Percentiles rank a stretch among this genome's conserved stretches.
Evolutionary conservation across 2,888 invertebrate species (phyloP).

Genomic region (Cyclophora punctaria): DNA sequence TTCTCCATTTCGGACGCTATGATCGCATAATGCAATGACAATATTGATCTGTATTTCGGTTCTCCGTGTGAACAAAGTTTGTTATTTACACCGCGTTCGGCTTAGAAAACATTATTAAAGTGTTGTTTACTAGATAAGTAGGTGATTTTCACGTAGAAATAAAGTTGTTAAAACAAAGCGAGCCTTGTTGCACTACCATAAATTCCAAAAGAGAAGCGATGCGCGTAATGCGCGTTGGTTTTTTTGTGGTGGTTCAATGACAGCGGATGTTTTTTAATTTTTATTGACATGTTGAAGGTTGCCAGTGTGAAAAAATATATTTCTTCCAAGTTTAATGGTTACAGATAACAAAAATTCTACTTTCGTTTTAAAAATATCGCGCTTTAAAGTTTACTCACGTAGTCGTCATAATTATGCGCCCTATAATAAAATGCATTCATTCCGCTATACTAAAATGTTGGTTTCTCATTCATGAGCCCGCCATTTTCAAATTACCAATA

Average conservation of each 20-base stretch:
- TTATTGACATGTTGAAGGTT: slow-evolving; percentile 43
- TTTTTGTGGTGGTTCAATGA: slow-evolving; percentile 65
- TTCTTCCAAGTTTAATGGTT: background rate
- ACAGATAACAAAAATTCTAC: too few species aligned
- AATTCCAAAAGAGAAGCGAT: slow-evolving; percentile 75
- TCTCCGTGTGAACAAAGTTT: slow-evolving; percentile 30
- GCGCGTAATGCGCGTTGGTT: slow-evolving; percentile 69
- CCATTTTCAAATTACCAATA: too few species aligned
- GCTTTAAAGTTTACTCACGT: too few species aligned
- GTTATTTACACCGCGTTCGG: slow-evolving; percentile 29
- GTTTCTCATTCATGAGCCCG: too few species aligned
- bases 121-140: slow-evolving; percentile 63
- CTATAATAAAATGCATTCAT: too few species aligned
- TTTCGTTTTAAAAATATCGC: too few species aligned
- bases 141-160: slow-evolving; percentile 51
- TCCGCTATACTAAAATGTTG: too few species aligned
- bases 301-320: slow-evolving; percentile 28
- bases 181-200: slow-evolving; percentile 74
- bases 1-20: slow-evolving; percentile 57
- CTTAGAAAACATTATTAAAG: slow-evolving; percentile 36
- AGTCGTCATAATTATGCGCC: too few species aligned
- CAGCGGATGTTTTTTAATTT: slow-evolving; percentile 54
- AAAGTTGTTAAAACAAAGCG: slow-evolving; percentile 61
- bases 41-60: slow-evolving; percentile 59
- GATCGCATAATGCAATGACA: slow-evolving; percentile 39